Base-by-base conservation (phyloP, 2,113 vertebrate genomes). In the Hyperoodon ampullatus region DNA sequence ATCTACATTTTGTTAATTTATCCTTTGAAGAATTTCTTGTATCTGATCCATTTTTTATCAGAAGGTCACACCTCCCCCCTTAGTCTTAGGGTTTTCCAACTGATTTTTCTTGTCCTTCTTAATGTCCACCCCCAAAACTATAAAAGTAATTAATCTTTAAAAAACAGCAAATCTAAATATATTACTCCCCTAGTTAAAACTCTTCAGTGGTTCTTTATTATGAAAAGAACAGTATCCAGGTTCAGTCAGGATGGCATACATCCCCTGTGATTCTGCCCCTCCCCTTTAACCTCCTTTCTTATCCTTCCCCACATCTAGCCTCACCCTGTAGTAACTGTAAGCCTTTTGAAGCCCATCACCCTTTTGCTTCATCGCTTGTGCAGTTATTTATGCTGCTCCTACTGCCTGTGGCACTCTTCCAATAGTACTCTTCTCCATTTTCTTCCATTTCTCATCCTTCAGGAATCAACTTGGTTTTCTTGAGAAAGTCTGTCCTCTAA, bases 1-100 rank as follows among this genome's bases (percentile, higher is more conserved):
- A 61, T 28, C 61, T 94, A 12, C 26, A 28, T 90, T 66, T 42
- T 92, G 3, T 95, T 97, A 84, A 74, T 78, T 80, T 93, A 26
- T 85, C n/a, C 19, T 96, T 82, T 90, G 55, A 90, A 75, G 19
- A 82, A 24, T 86, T 8, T 18, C 26, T 55, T 66, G 9, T 83
- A 15, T 93, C 33, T 58, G 7, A 24, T 71, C 16, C 4, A 88
- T 93, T 77, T 74, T 13, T 35, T 16, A 8, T 92, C 15, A 55
- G 3, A 70, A 33, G 16, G 30, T 77, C 16, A 35, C 6, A 19
- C 24, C 10, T 8, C 35, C 23, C 4, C 4, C 30, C 50, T 58
- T 77, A n/a, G 35, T 44, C 8, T n/a, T 39, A 66, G 0, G 93
- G 8, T n/a, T 71, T 96, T 66, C 55, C 92, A n/a, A 16, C 42